Evolutionary conservation across 37 sponge, comb jelly and placozoan genomes (phyloP), one percentile per base, ranked within the genome.

Genomic region (Agelas oroides): DNA sequence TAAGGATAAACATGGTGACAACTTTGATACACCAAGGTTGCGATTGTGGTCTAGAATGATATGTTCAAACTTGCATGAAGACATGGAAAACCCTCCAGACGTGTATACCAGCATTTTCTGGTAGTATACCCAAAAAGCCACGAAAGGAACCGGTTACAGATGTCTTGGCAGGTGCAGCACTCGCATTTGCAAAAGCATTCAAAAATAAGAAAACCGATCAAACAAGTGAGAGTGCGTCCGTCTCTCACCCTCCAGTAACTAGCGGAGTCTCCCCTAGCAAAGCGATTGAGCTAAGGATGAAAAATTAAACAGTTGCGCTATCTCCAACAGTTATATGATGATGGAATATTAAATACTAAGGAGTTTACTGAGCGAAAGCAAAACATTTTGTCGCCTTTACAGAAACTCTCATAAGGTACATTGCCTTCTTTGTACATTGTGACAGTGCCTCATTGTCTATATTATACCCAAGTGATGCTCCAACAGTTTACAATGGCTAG

Each of bases 21-120:
- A 62, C 40, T 83, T 61, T 40, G 75, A 72, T 28, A 62, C 63
- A 28, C 64, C 84, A 65, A 40, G 35, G 75, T n/a, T 83, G n/a
- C 74, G 84, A 36, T 53, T 83, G 52, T 83, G 84, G 75, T 63
- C 84, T 18, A 34, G 84, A 46, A 74, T 41, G 65, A 37, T 83
- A 14, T 25, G 36, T 40, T 25, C 20, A 20, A 40, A 53, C 52
- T 58, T 83, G 5, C 84, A 83, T 46, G 34, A 61, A 59, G 75
- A 73, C 53, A 28, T 62, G 27, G 84, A 83, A 28, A 40, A 63
- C 60, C 84, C 84, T 32, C 84, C 74, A 17, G 70, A 74, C 46
- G n/a, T n/a, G n/a, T 5, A 63, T 83, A 21, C 74, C 75, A 25
- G 65, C 65, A 65, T 83, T 83, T 54, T n/a, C 27, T 31, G 74